A percentile compares a stretch with the other conserved stretches of the same genome.
Evolutionary conservation across 2,888 invertebrate species (phyloP).

Genomic region (Leistus spinibarbis): DNA sequence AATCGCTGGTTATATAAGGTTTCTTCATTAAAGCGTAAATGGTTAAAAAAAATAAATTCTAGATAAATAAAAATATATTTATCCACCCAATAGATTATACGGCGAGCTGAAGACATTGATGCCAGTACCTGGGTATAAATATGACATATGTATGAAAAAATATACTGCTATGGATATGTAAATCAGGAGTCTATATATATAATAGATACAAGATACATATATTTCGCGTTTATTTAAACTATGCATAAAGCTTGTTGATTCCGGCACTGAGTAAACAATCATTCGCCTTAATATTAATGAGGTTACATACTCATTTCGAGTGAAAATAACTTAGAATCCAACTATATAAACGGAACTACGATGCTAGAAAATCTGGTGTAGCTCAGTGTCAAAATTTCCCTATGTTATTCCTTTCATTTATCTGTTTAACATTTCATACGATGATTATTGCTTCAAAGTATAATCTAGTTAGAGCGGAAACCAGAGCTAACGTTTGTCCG

Average conservation of each 20-base stretch:
- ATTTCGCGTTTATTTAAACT: background rate
- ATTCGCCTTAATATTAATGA: conserved; percentile 37
- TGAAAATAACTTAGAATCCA: conserved; percentile 28
- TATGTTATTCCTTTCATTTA: background rate
- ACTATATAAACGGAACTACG: conserved; percentile 34
- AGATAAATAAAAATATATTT: too few relatives aligned
- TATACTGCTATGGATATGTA: background rate
- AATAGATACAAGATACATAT: background rate
- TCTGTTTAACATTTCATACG: background rate
- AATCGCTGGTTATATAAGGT: too few relatives aligned
- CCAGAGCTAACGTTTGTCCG: too few relatives aligned
- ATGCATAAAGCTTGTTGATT: conserved; percentile 12
- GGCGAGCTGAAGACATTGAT: too few relatives aligned
- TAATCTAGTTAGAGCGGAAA: too few relatives aligned
- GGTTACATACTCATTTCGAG: conserved; percentile 37
- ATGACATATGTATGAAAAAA: background rate
- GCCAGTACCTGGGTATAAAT: too few relatives aligned
- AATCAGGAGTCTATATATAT: background rate
- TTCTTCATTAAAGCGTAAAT: background rate
- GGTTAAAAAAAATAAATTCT: background rate
- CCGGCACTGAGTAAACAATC: conserved; percentile 35
- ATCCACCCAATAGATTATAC: too few relatives aligned
- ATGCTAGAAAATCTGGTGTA: conserved; percentile 29
- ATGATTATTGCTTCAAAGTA: too few relatives aligned
- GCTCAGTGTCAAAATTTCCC: conserved; percentile 15